Percentiles rank a stretch among this genome's conserved stretches.
Conservation (phyloP, 2,797 vertebrate species). For the Typhlichthys subterraneus region DNA sequence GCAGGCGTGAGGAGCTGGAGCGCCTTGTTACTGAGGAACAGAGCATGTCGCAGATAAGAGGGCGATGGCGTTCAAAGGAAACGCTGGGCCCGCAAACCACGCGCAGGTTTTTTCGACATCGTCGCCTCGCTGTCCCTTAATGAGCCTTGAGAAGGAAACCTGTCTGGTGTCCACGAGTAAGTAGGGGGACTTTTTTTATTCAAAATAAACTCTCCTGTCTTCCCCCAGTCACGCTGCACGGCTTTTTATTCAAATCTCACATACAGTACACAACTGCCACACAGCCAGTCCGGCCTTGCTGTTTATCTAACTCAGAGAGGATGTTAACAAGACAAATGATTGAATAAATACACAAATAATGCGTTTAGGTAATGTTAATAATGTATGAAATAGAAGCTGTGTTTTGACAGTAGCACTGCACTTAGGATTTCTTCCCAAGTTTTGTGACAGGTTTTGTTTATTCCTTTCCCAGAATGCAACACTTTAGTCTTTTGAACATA, state of each 20-base stretch:
- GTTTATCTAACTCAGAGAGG: constrained; percentile 74
- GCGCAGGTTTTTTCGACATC: constrained; percentile 65
- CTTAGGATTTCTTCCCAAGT: constrained; percentile 64
- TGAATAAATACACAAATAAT: constrained; percentile 79
- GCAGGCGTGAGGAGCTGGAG: constrained; percentile 42
- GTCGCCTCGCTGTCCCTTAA: constrained; percentile 79
- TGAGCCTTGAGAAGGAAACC: constrained; percentile 73
- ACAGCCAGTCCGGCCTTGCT: constrained; percentile 63
- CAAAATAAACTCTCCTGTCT: neutral
- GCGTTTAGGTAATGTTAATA: constrained; percentile 79
- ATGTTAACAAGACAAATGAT: constrained; percentile 82
- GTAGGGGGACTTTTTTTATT: constrained; percentile 22
- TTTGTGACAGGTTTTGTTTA: constrained; percentile 70
- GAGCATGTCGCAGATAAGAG: constrained; percentile 81
- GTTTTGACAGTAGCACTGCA: constrained; percentile 67
- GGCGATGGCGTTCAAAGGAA: constrained; percentile 76
- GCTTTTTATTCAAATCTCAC: constrained; percentile 76
- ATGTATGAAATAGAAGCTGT: constrained; percentile 76
- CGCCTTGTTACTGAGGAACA: constrained; percentile 80
- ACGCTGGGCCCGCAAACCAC: constrained; percentile 74
- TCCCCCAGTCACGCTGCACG: constrained; percentile 60
- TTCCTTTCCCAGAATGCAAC: constrained; percentile 68
- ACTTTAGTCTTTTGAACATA: constrained; percentile 42
- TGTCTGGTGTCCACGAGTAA: constrained; percentile 63
- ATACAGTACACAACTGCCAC: constrained; percentile 65